Percentiles rank a stretch among this genome's conserved stretches.
Evolutionary conservation across 2,888 invertebrate species (phyloP).

Genomic region (Caradrina kadenii): DNA sequence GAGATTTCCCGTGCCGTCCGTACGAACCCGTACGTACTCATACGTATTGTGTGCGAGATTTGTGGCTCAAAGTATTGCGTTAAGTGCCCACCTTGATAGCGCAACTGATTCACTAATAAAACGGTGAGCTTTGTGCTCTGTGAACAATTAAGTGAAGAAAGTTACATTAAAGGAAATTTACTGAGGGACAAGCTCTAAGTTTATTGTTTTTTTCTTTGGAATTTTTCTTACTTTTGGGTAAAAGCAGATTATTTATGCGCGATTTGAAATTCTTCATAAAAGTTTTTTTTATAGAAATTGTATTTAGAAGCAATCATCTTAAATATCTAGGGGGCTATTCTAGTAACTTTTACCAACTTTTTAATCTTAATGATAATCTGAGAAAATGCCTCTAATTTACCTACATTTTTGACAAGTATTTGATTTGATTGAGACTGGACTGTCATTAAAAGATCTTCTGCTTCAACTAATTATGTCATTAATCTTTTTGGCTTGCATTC

Average conservation of each 20-base stretch:
- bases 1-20: conserved; percentile 58
- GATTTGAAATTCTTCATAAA: background rate
- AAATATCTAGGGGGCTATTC: too few relatives aligned
- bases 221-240: background rate
- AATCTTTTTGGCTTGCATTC: background rate
- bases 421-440: too few relatives aligned
- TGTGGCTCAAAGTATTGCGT: conserved; percentile 68
- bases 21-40: conserved; percentile 43
- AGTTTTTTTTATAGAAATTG: background rate
- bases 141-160: conserved; percentile 19
- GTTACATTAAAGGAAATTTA: conserved; percentile 4
- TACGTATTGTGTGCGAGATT: conserved; percentile 66
- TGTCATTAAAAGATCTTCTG: too few relatives aligned
- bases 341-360: too few relatives aligned
- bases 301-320: too few relatives aligned
- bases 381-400: too few relatives aligned
- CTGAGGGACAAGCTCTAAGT: background rate
- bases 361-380: too few relatives aligned
- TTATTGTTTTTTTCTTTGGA: background rate
- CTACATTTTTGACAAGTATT: too few relatives aligned
- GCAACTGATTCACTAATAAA: conserved; percentile 49
- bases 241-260: background rate
- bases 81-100: conserved; percentile 66
- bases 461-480: too few relatives aligned
- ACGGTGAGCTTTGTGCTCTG: conserved; percentile 20